These are phyloP conservation scores for Stenodera caucasica DNA, from an alignment of 2,888 invertebrate species.

Conservation along the genomic window DNA sequence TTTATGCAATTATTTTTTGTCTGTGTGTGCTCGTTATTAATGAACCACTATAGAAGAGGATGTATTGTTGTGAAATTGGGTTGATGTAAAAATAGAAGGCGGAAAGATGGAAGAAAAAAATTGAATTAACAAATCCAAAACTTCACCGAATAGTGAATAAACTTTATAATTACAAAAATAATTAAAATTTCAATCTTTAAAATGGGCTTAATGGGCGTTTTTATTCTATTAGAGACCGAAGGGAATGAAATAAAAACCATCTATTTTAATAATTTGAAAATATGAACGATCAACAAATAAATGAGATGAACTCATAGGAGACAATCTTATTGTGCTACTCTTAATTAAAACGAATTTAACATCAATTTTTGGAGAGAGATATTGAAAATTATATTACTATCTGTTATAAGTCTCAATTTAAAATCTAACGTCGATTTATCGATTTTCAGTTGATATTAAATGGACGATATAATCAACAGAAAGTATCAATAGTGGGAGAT, in stretches of 20 bases:
- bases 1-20: background rate
- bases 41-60: background rate
- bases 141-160: slow-evolving; percentile 1
- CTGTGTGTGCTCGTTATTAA: background rate
- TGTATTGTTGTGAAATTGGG: background rate
- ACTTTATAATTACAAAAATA: slow-evolving; percentile 9
- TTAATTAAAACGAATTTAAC: no score
- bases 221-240: background rate
- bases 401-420: no score
- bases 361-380: no score
- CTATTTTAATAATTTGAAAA: no score
- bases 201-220: background rate
- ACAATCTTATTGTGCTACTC: no score
- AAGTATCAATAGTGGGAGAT: no score
- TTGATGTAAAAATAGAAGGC: background rate
- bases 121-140: background rate
- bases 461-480: no score
- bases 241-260: background rate
- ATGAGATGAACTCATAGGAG: no score
- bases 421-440: no score
- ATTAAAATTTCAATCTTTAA: background rate
- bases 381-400: no score
- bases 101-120: background rate
- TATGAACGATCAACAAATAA: no score
- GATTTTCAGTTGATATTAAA: no score